Conservation (phyloP, 2,888 invertebrate species). For the Athalia cordata region DNA sequence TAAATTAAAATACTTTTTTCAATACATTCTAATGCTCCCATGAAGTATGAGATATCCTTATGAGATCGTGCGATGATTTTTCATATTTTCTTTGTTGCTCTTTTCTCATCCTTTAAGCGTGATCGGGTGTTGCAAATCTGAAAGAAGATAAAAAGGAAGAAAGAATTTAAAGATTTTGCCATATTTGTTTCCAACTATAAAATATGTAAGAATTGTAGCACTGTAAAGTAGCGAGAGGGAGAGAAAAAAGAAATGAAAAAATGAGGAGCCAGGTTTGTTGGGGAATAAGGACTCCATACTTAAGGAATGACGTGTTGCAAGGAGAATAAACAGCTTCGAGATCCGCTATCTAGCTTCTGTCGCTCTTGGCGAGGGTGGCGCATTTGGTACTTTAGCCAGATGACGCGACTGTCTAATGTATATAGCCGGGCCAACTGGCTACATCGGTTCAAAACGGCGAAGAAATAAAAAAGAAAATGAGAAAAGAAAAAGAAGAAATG, state of each 20-base stretch:
- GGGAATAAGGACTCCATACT: slow-evolving; percentile 15
- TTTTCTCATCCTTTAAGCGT: neutral
- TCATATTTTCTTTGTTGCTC: neutral
- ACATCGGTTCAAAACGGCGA: neutral
- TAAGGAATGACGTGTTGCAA: slow-evolving; percentile 30
- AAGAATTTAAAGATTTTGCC: no score
- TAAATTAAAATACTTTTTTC: no score
- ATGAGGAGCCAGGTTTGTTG: neutral
- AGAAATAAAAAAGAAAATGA: neutral
- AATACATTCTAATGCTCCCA: no score
- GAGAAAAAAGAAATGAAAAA: neutral
- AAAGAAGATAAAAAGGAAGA: neutral
- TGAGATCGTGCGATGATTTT: slow-evolving; percentile 33
- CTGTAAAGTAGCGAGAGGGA: no score
- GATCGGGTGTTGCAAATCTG: neutral
- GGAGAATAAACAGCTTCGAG: slow-evolving; percentile 39
- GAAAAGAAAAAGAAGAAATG: neutral
- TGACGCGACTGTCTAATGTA: slow-evolving; percentile 39
- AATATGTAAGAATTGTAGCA: no score
- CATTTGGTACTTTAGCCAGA: slow-evolving; percentile 21
- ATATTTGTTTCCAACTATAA: no score
- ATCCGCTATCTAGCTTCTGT: slow-evolving; percentile 45
- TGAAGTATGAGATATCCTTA: neutral
- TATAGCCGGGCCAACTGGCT: slow-evolving; percentile 25
- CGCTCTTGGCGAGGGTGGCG: slow-evolving; percentile 27